These are phyloP conservation scores for Agriopis aurantiaria DNA, from an alignment of 2,888 invertebrate species.

Conservation along the genomic window DNA sequence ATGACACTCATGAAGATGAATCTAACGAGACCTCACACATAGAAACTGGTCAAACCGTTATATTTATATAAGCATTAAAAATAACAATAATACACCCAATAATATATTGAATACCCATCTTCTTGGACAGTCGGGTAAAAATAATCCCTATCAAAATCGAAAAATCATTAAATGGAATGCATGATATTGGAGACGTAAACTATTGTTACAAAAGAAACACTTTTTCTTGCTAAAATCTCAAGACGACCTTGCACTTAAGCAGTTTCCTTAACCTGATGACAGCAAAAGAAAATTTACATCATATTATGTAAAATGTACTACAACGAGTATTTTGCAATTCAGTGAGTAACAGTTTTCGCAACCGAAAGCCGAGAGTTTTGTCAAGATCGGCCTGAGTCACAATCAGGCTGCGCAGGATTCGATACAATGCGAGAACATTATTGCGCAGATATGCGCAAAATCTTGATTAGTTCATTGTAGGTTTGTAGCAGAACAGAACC, in stretches of 20 bases:
- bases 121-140: too few relatives aligned
- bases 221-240: not conserved
- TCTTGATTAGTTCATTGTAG: constrained; percentile 13
- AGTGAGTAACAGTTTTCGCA: constrained; percentile 47
- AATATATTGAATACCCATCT: too few relatives aligned
- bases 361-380: constrained; percentile 37
- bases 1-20: too few relatives aligned
- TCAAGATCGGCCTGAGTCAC: constrained; percentile 44
- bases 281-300: constrained; percentile 35
- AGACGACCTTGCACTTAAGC: constrained; percentile 5
- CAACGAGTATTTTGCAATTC: constrained; percentile 23
- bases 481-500: constrained; percentile 1
- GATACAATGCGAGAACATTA: constrained; percentile 23
- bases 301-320: constrained; percentile 36
- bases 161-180: too few relatives aligned
- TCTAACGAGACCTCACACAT: too few relatives aligned
- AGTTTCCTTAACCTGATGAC: constrained; percentile 8
- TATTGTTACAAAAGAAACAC: too few relatives aligned
- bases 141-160: too few relatives aligned
- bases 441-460: constrained; percentile 27
- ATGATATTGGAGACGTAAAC: too few relatives aligned
- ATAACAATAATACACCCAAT: too few relatives aligned
- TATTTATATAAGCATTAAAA: too few relatives aligned
- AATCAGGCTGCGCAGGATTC: constrained; percentile 39
- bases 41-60: too few relatives aligned